phyloP scores from a whole-genome alignment of 2,888 invertebrate genomes.

The Cyclophora punctaria region DNA sequence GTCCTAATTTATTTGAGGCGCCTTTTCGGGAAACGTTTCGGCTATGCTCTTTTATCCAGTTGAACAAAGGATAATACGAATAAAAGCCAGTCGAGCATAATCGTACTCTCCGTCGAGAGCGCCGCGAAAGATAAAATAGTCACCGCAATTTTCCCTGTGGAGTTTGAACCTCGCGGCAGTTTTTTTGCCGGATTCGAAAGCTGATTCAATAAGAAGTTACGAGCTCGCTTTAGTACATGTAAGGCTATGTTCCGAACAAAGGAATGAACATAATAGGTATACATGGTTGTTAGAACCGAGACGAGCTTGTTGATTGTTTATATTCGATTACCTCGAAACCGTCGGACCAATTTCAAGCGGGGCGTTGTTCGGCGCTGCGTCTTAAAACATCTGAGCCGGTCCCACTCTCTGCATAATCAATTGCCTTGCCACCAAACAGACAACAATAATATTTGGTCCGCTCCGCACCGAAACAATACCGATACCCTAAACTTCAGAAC shows the following conservation, averaged over 20 bases:
- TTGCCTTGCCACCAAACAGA: conserved; percentile 21
- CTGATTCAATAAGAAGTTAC: conserved; percentile 59
- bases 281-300: conserved; percentile 18
- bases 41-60: conserved; percentile 57
- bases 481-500: conserved; percentile 2
- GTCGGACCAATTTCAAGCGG: conserved; percentile 32
- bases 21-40: conserved; percentile 54
- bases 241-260: conserved; percentile 35
- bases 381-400: conserved; percentile 35
- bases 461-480: conserved; percentile 6
- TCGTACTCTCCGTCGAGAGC: conserved; percentile 50
- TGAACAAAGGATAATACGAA: conserved; percentile 65
- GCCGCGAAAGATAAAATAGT: conserved; percentile 54
- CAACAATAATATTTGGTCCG: conserved; percentile 22
- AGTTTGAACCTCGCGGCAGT: conserved; percentile 51
- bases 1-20: conserved; percentile 59
- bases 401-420: conserved; percentile 36
- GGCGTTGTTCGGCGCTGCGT: conserved; percentile 22
- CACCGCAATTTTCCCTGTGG: conserved; percentile 52
- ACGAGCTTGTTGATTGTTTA: conserved; percentile 43
- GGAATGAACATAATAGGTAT: conserved; percentile 23
- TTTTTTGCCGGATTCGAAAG: conserved; percentile 47
- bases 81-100: conserved; percentile 62
- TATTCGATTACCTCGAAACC: conserved; percentile 43
- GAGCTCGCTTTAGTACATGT: conserved; percentile 32